These are phyloP conservation scores for Stegodyphus dumicola DNA, from an alignment of 1,140 invertebrate species.

Conservation along the genomic window DNA sequence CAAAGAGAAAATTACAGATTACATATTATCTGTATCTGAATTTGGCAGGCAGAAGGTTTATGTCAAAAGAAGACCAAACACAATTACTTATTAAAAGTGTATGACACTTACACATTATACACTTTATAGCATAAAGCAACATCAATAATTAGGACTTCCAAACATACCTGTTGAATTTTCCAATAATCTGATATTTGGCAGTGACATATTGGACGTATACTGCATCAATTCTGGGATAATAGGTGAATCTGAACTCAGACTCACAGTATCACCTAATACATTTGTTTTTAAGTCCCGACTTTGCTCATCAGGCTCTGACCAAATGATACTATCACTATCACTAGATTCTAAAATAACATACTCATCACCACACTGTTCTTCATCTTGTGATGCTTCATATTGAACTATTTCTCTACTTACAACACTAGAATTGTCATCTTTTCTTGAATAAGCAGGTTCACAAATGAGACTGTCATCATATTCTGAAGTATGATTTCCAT, in stretches of 20 bases:
- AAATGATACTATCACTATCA: slow-evolving; percentile 24
- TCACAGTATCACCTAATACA: neutral
- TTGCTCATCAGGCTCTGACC: neutral
- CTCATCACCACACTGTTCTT: neutral
- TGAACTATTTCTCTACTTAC: neutral
- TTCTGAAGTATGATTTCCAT: neutral
- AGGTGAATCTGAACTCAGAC: neutral
- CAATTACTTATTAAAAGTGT: too few species aligned
- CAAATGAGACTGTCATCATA: neutral
- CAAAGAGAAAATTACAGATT: too few species aligned
- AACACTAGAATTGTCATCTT: neutral
- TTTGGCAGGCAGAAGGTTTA: too few species aligned
- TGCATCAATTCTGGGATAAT: neutral
- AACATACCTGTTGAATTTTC: neutral
- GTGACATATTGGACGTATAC: neutral
- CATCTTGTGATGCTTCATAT: neutral
- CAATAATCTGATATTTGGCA: neutral
- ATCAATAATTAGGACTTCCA: too few species aligned
- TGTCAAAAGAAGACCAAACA: too few species aligned
- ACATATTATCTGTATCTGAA: too few species aligned
- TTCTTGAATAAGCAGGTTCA: neutral
- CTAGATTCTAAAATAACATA: neutral
- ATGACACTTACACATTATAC: too few species aligned
- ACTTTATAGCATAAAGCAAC: too few species aligned
- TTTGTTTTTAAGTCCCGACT: slow-evolving; percentile 1